Evolutionary conservation across 2,113 vertebrate genomes (phyloP), one percentile per base, ranked within the genome.

Genomic region (Arizona elegans): DNA sequence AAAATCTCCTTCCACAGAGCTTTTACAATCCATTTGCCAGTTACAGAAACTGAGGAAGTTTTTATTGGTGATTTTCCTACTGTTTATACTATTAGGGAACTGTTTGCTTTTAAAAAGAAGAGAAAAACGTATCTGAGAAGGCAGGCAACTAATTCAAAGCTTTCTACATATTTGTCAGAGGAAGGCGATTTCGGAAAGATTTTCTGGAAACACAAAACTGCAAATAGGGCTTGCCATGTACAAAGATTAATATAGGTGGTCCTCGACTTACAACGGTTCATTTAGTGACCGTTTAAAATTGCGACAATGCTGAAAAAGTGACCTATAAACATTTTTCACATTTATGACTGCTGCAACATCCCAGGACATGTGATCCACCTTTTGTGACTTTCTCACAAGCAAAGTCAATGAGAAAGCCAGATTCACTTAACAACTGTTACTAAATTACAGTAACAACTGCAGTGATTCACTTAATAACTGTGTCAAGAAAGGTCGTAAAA

Each of bases 111-210:
- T 62, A 91, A 58, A 91, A 52, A 89, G 88, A 92, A 94, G 55
- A 24, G 86, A 85, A 56, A 95, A 89, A 87, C 19, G 43, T 91
- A 52, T 47, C 88, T 24, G 75, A 54, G 1, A 88, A n/a, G 95
- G 62, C 93, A 92, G 91, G 56, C 55, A 70, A 92, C 88, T 95
- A 94, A 95, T 93, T 93, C 91, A 62, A 92, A 91, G 19, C 15
- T 85, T 43, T 43, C 59, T 90, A 12, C 3, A 90, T 38, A 58
- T 89, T 81, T 90, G 26, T 95, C 38, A 89, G 29, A 0, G 1
- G 24, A 26, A 43, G 47, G 17, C 10, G 87, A 90, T 94, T 95
- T 93, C 33, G 23, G 5, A 94, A 93, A 90, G 52, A 43, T 29
- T 92, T 96, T 94, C 81, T 92, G 75, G 85, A 59, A 92, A 59